Base-by-base conservation (phyloP, 2,113 vertebrate species). In the Gorsachius goisagi region DNA sequence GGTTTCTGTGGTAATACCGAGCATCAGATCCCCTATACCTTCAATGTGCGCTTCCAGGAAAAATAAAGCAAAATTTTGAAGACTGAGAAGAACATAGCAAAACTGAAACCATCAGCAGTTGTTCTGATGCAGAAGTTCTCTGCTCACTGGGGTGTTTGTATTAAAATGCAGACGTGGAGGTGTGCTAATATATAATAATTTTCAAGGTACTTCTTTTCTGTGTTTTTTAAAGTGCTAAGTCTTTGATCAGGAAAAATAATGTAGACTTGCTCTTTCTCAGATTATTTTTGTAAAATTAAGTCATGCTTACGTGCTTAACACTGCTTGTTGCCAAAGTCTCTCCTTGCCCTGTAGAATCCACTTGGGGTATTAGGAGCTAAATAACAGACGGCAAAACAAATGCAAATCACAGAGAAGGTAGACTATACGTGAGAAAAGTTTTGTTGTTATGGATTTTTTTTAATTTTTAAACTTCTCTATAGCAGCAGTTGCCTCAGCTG, bases 291-390 rank as follows among this genome's bases (percentile, higher is more conserved):
- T 68, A 47, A 63, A 67, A 88, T 77, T 58, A 84, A 64, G 37
- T 19, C 0, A 0, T 53, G 16, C 39, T 66, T 73, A 80, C 0
- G 0, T 53, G 16, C 39, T 66, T 73, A 80, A 24, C 0, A 0
- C 35, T 52, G 3, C 37, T 39, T 67, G 9, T 49, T 47, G 63
- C 67, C 23, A 44, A 50, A 78, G 30, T 67, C 49, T 49, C 21
- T 77, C 45, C 58, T 73, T 95, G 63, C 27, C 45, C 67, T 45
- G 6, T 60, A 7, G 62, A 63, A 44, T 85, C 82, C 55, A 53
- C 50, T 14, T 20, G 14, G 23, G 33, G 15, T 87, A 49, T 75
- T 44, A 45, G 37, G 22, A 66, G 26, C 68, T 77, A 59, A 85
- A 71, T 62, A 67, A 71, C 8, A 9, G 64, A 50, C 71, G 52